These are phyloP conservation scores for Bryconaethiops microstoma DNA, from an alignment of 2,797 vertebrate genomes.

Conservation along the genomic window DNA sequence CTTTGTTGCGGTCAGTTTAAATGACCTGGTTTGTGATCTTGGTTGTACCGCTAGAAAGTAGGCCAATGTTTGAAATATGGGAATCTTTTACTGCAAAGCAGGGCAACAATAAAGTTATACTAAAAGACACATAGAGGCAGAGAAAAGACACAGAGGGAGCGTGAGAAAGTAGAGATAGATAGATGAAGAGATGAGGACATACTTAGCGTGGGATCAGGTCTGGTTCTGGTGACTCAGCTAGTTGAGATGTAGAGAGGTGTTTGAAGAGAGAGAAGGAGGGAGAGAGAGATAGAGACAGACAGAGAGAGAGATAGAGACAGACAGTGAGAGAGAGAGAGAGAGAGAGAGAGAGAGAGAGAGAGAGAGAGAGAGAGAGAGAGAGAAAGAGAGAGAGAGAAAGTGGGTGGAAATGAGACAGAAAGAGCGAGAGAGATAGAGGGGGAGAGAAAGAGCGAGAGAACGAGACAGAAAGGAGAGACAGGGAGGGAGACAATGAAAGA, in stretches of 20 bases:
- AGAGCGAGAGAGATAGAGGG: not conserved
- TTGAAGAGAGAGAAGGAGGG: not conserved
- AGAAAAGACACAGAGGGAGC: not conserved
- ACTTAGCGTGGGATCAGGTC: constrained; percentile 32
- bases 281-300: no score
- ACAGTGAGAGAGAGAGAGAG: not conserved
- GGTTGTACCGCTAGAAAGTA: not conserved
- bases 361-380: constrained; percentile 64
- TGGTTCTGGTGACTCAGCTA: constrained; percentile 42
- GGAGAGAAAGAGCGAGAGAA: constrained; percentile 55
- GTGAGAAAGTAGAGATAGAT: not conserved
- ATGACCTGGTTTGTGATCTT: not conserved
- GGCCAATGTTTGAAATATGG: not conserved
- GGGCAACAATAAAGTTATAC: not conserved
- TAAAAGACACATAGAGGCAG: not conserved
- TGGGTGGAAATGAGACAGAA: constrained; percentile 48
- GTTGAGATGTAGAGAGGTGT: constrained; percentile 25
- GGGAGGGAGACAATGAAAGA: constrained; percentile 62
- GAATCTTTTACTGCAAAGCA: not conserved
- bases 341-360: constrained; percentile 34
- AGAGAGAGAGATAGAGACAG: no score
- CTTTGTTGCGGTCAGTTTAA: no score
- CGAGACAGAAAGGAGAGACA: constrained; percentile 56
- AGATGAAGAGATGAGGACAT: not conserved
- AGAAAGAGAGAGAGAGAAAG: constrained; percentile 54